phyloP scores from a whole-genome alignment of 2,888 invertebrate species.

The Tenthredo notha region DNA sequence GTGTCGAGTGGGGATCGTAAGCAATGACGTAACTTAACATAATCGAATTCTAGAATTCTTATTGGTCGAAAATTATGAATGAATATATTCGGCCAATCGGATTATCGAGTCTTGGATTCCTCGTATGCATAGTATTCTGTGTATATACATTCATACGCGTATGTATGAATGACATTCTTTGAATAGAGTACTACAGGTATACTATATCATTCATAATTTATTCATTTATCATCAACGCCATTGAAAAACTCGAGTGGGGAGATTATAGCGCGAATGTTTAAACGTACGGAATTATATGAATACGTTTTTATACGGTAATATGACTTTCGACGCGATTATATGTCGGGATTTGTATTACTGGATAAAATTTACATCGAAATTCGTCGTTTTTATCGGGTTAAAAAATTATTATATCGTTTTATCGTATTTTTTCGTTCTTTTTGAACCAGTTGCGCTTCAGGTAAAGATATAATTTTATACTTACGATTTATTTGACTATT shows the following conservation, averaged over 20 bases:
- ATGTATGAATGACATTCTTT: not conserved
- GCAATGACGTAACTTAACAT: not conserved
- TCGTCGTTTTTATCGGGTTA: not conserved
- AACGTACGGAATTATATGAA: not conserved
- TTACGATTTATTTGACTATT: not conserved
- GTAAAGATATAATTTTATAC: not conserved
- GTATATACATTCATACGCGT: not conserved
- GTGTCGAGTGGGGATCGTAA: not conserved
- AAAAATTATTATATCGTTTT: not conserved
- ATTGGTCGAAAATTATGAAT: constrained; percentile 8
- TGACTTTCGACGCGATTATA: not conserved
- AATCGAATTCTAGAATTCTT: too few species aligned
- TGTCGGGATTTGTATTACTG: not conserved
- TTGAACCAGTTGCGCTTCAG: not conserved
- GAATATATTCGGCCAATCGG: constrained; percentile 65
- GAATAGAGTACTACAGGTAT: not conserved
- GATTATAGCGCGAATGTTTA: not conserved
- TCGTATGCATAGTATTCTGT: not conserved
- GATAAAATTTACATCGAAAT: not conserved
- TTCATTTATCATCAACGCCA: not conserved
- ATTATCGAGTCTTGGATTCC: not conserved
- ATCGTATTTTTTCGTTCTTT: not conserved
- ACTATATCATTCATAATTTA: not conserved
- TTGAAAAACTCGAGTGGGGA: not conserved
- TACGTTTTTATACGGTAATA: not conserved